A percentile compares a stretch with the other conserved stretches of the same genome.
phyloP scores from a whole-genome alignment of 1,140 invertebrate species.

The Drosophila cardini region DNA sequence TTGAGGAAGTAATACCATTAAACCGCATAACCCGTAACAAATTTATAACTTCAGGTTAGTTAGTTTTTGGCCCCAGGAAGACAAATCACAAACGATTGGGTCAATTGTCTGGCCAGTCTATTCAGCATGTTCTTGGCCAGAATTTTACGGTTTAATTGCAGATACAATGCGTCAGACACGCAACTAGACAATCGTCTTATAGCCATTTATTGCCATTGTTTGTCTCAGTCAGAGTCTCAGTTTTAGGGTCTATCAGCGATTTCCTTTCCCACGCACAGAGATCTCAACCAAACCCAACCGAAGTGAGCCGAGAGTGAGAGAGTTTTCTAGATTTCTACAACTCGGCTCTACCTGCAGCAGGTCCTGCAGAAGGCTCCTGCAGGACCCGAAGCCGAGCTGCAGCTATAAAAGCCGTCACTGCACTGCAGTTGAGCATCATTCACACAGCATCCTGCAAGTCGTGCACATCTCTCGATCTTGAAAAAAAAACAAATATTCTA shows the following conservation, averaged over 20 bases:
- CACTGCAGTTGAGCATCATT: constrained; percentile 64
- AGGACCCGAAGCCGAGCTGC: constrained; percentile 40
- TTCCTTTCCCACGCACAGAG: constrained; percentile 77
- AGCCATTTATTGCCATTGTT: constrained; percentile 23
- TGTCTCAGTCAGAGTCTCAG: constrained; percentile 22
- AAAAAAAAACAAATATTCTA: constrained; percentile 17
- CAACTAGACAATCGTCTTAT: constrained; percentile 68
- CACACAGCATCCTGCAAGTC: constrained; percentile 77
- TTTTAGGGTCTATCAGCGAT: constrained; percentile 50
- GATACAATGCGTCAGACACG: constrained; percentile 63
- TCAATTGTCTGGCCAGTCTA: constrained; percentile 49
- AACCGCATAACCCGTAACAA: constrained; percentile 13
- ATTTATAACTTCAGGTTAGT: constrained; percentile 27
- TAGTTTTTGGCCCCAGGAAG: constrained; percentile 33
- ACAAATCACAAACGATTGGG: constrained; percentile 64
- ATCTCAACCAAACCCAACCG: constrained; percentile 1
- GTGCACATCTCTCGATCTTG: constrained; percentile 47
- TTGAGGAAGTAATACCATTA: constrained; percentile 5
- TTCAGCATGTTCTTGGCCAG: constrained; percentile 55
- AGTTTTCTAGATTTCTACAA: constrained; percentile 66
- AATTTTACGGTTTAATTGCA: constrained; percentile 82
- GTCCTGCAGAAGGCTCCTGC: constrained; percentile 51
- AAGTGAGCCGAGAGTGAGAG: constrained; percentile 31
- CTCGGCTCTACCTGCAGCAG: constrained; percentile 60
- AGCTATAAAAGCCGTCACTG: constrained; percentile 69